A percentile compares a stretch with the other conserved stretches of the same genome.
Conservation (phyloP, 1,140 invertebrate genomes). For the Drosophila ficusphila region DNA sequence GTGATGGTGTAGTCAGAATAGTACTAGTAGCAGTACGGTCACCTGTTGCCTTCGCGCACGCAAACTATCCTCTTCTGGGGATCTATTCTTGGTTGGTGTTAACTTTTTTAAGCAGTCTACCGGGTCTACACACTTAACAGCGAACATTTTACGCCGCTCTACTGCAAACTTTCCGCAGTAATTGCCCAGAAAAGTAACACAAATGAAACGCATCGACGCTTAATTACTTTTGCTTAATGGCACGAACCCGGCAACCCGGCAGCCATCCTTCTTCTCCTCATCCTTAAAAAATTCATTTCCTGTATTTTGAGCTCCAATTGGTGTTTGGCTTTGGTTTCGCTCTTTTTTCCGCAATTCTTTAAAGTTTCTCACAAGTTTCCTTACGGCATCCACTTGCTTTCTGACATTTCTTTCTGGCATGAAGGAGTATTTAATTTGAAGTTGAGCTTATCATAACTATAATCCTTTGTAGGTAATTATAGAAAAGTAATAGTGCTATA, state of each 20-base stretch:
- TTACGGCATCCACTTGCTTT: conserved; percentile 46
- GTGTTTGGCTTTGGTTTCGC: conserved; percentile 12
- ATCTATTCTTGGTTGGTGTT: background rate
- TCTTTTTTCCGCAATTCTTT: conserved; percentile 8
- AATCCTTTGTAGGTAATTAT: too few relatives aligned
- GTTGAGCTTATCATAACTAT: too few relatives aligned
- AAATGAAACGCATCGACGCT: conserved; percentile 79
- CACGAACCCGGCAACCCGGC: conserved; percentile 30
- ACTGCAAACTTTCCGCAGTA: conserved; percentile 55
- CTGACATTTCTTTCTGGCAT: background rate
- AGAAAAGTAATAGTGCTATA: too few relatives aligned
- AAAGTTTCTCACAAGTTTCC: conserved; percentile 21
- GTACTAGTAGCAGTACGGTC: background rate
- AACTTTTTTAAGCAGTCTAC: background rate
- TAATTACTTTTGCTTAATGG: conserved; percentile 80
- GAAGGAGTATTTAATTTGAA: background rate
- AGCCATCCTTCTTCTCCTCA: background rate
- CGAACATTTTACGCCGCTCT: conserved; percentile 70
- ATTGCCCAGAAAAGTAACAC: conserved; percentile 80
- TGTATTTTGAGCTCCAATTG: background rate
- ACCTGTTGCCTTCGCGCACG: conserved; percentile 11
- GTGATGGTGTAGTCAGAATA: background rate
- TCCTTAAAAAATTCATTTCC: background rate
- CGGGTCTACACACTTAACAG: conserved; percentile 61
- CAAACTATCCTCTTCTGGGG: conserved; percentile 5